Percentiles rank a stretch among this genome's conserved stretches.
Conservation (phyloP, 2,888 invertebrate species). For the Tenthredo scrophulariae region DNA sequence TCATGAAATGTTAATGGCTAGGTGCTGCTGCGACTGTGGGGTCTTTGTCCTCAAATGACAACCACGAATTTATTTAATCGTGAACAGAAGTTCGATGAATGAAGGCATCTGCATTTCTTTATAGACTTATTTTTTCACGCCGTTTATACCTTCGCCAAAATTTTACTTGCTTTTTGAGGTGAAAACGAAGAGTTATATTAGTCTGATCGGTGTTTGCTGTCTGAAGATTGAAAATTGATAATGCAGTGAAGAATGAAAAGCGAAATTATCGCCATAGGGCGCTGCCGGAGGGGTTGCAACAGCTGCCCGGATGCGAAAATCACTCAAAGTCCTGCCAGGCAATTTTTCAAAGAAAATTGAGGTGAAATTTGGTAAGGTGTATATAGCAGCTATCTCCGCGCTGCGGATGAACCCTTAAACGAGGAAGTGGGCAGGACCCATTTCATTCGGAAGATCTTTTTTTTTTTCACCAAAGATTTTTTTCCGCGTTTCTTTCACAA, state of each 20-base stretch:
- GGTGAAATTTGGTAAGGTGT: constrained; percentile 45
- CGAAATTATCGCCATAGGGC: constrained; percentile 51
- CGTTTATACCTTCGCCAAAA: neutral
- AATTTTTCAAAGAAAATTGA: constrained; percentile 55
- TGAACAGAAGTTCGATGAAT: neutral
- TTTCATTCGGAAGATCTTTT: constrained; percentile 41
- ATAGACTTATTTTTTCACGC: neutral
- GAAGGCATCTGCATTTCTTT: neutral
- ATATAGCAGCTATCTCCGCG: constrained; percentile 10
- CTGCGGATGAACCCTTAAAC: constrained; percentile 45
- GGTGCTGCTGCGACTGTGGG: constrained; percentile 18
- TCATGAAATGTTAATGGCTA: constrained; percentile 50
- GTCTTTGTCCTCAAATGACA: constrained; percentile 54
- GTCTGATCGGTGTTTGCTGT: neutral
- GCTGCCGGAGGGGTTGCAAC: constrained; percentile 35
- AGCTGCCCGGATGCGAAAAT: constrained; percentile 57
- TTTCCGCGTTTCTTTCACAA: constrained; percentile 31
- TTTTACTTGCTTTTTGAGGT: neutral
- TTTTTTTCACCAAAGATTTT: constrained; percentile 5
- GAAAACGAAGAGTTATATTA: neutral
- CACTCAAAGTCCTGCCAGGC: constrained; percentile 42
- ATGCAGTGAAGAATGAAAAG: constrained; percentile 37
- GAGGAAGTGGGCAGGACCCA: constrained; percentile 51
- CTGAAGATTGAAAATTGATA: constrained; percentile 41
- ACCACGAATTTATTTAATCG: constrained; percentile 34